Evolutionary conservation across 2,888 invertebrate species (phyloP), one percentile per base, ranked within the genome.

Genomic region (Drosophila kambysellisi): DNA sequence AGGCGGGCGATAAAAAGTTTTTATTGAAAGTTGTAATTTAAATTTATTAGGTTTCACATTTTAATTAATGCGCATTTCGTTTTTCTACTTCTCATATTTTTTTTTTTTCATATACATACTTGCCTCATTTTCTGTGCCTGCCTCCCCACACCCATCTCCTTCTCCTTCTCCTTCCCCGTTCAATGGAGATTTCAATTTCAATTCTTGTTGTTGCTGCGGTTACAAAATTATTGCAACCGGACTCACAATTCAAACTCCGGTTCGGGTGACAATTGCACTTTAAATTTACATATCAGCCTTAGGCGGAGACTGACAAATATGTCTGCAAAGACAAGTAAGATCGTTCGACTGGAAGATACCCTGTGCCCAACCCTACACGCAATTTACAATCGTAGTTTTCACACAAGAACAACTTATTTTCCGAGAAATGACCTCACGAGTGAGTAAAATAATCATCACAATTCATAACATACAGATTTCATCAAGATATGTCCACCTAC

Each of bases 21-120:
- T 84, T 79, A 79, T 87, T 87, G 85, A 89, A 87, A 87, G 82
- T 85, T 89, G 78, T 88, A 87, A 88, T 88, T 88, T 82, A 88
- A 85, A 88, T 88, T 88, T 88, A 88, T 88, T 83, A 88, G 87
- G 87, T 83, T 88, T 88, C 89, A 80, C 89, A 88, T 87, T 85
- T 89, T 88, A 87, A 88, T 88, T 88, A 88, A 88, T 88, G 85
- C 86, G 71, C 76, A 88, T 82, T 86, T 85, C 71, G 65, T 62
- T 46, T 30, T 60, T 30, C 48, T 32, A 11, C 4, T 48, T 39
- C 30, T 20, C 46, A 17, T 30, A 30, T 32, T 37, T 52, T 12
- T 46, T 35, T 46, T 25, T 25, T 25, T 25, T 35, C 41, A 39
- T 25, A 46, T 46, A 41, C 35, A 25, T 11, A 20, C 39, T 25